These are phyloP conservation scores for Nyctibius bracteatus DNA, from an alignment of 2,113 vertebrate genomes.

Conservation along the genomic window DNA sequence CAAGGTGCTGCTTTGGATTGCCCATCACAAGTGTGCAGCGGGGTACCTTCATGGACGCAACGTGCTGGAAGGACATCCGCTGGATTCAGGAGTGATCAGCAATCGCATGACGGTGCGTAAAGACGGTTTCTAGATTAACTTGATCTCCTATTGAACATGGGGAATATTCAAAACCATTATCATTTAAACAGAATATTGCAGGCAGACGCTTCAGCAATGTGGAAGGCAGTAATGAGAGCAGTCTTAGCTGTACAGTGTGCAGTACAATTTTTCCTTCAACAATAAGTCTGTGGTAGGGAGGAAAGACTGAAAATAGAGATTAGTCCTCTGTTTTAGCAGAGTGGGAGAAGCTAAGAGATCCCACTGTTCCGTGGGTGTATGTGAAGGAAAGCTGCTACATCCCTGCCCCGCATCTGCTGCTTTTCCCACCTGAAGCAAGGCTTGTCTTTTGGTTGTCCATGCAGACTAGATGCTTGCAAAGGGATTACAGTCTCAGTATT, in stretches of 20 bases:
- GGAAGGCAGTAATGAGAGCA: not conserved
- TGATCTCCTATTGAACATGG: not conserved
- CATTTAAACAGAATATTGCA: not conserved
- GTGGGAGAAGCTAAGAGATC: not conserved
- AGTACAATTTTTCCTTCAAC: not conserved
- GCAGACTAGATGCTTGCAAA: not conserved
- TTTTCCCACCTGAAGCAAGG: not conserved
- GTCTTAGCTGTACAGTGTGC: not conserved
- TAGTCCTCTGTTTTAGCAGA: not conserved
- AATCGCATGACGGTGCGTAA: accelerated
- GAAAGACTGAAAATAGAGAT: not conserved
- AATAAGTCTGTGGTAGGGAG: not conserved
- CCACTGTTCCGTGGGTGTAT: not conserved
- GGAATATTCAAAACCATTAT: not conserved
- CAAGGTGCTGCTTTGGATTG: not conserved
- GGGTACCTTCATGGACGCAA: not conserved
- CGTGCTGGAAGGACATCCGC: not conserved
- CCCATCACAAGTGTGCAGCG: not conserved
- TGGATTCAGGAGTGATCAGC: not conserved
- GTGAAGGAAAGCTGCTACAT: not conserved
- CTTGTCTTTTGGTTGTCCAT: not conserved
- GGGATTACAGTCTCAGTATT: not conserved
- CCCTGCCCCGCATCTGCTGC: not conserved
- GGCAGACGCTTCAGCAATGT: not conserved
- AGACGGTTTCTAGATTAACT: not conserved